Base-by-base conservation (phyloP, 2,888 invertebrate species). In the Crematogaster levior region DNA sequence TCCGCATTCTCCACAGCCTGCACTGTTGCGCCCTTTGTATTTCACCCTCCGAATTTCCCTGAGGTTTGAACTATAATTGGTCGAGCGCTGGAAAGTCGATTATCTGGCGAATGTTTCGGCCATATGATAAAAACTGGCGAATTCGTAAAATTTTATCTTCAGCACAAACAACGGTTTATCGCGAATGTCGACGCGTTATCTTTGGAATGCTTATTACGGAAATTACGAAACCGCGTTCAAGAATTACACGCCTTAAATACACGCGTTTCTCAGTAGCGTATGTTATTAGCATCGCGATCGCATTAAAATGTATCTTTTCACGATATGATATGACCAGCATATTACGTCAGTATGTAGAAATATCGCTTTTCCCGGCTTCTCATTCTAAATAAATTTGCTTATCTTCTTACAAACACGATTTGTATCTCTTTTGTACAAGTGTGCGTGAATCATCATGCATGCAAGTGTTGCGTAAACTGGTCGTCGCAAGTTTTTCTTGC, bases 61-160 rank as follows among this genome's bases (percentile, higher is more conserved):
- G 68, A 86, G 81, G 86, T 60, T 77, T 74, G 75, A 82, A 84
- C 72, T 80, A 74, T 88, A 89, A 89, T 89, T 88, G 89, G 72
- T 72, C 53, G 83, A 81, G 86, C 81, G 73, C 81, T 40, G 60
- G 84, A 79, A 79, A 85, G 84, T 77, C 86, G 87, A 87, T 87
- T 88, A 81, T 66, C 56, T 75, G 83, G 46, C 63, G 88, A 82
- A 84, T 73, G 80, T 80, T 86, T 85, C 72, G 61, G 68, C 40
- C 68, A 61, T n/a, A n/a, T 9, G 63, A n/a, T 75, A 30, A 18
- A n/a, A 79, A 82, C 77, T 56, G 65, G 48, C 63, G 34, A 66
- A 68, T 80, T 60, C 70, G 58, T 60, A 60, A 63, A 88, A 63
- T 81, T 88, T 88, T 83, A 82, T 60, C 79, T 68, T n/a, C 12